Evolutionary conservation across 2,888 invertebrate genomes (phyloP), one percentile per base, ranked within the genome.

Genomic region (Leptinotarsa tumamoca): DNA sequence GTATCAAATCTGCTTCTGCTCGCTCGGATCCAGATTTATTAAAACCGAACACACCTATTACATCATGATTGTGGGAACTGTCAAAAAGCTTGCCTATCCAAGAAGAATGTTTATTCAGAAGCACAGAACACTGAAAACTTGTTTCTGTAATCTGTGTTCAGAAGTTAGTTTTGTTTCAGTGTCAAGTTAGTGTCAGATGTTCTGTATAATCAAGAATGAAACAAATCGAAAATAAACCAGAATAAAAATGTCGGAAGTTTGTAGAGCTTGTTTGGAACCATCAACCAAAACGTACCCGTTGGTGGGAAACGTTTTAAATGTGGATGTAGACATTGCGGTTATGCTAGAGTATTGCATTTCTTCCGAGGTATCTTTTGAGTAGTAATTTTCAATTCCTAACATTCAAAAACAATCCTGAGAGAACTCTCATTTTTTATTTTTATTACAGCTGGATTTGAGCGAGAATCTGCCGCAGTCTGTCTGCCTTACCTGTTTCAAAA

Each of bases 401-500:
- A 15, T 52, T 17, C 17, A 52, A 17, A 52, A 52, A 52, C 52
- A 43, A 43, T 13, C 52, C n/a, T 15, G 52, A 4, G 52, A n/a
- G 5, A 52, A 52, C 52, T 17, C 17, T 27, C 14, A 33, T 43
- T 27, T 23, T 63, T 27, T 5, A 27, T 7, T 61, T 21, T 0
- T 71, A 68, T 78, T 80, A 33, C 54, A 80, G 79, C 23, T 79
- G 13, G 71, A 69, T 52, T 49, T 69, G 54, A 54, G 66, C 67
- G 77, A 78, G 7, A 69, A 78, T 71, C 61, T 79, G 15, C 79
- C 80, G 15, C 33, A 74, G 18, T 54, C 51, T 56, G 74, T 81
- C 23, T 81, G 81, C 58, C 61, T 74, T 18, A 74, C 68, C 15
- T 81, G 81, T 73, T 79, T 80, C 50, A 78, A 73, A 71, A 80